Base-by-base conservation (phyloP, 1,140 invertebrate species). In the Cotesia glomerata region DNA sequence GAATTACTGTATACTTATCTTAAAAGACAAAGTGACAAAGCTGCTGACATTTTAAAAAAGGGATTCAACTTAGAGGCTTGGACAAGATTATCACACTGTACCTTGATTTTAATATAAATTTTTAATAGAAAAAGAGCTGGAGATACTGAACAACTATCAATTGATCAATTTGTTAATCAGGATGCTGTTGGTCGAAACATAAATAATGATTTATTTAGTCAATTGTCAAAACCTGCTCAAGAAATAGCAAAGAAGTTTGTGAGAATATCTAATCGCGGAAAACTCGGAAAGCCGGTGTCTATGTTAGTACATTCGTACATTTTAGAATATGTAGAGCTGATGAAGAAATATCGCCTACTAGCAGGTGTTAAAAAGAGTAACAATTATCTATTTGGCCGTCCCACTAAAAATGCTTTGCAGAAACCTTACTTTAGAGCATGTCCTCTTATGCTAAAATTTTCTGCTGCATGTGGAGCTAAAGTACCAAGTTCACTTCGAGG, bases 71-170 rank as follows among this genome's bases (percentile, higher is more conserved):
- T 7, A 5, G 4, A 51, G 26, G 65, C 51, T 4, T 67, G 65
- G 65, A n/a, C 7, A 51, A 52, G 7, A n/a, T 32, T 67, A 32
- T 26, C 45, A 26, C 39, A 67, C 16, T 16, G 18, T 11, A 67
- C 36, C 4, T 26, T 67, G n/a, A 26, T 67, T 3, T 52, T 54
- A 13, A 51, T 67, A 13, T 13, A 51, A 67, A 51, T 67, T 49
- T 67, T 67, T 16, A 67, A 67, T 36, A 13, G 65, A 7, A n/a
- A 45, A 34, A 67, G 65, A 51, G 18, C 65, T 67, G 65, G 65
- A 9, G 65, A 67, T 13, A 67, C n/a, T 3, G 65, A 67, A 36
- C 4, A 3, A 52, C 18, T 67, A n/a, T 26, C 52, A 32, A 13
- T 14, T 26, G 45, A 67, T 51, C n/a, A n/a, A n/a, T 67, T 26